Conservation (phyloP, 1,140 invertebrate species). For the Leguminivora glycinivorella region DNA sequence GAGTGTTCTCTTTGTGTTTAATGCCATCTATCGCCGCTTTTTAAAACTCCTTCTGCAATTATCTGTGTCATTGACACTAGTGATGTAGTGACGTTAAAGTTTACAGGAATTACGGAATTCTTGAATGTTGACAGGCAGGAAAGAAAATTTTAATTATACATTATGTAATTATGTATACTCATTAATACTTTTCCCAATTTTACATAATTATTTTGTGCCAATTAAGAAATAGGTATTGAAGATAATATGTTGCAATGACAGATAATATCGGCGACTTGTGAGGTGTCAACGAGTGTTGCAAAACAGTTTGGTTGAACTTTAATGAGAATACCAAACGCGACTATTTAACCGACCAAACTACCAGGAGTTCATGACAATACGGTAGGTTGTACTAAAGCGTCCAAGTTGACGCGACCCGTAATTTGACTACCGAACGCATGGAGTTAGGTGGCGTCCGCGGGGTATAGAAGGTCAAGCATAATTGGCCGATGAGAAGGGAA, state of each 20-base stretch:
- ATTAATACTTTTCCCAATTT: slow-evolving; percentile 3
- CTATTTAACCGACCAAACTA: slow-evolving; percentile 55
- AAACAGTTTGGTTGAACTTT: slow-evolving; percentile 9
- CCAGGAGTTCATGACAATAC: slow-evolving; percentile 56
- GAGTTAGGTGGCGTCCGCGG: slow-evolving; percentile 41
- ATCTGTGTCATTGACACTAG: not conserved
- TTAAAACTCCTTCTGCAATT: not conserved
- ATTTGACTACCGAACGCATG: slow-evolving; percentile 40
- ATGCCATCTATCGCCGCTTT: slow-evolving; percentile 39
- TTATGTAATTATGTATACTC: no score
- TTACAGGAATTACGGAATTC: no score
- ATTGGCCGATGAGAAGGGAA: slow-evolving; percentile 68
- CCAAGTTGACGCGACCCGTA: slow-evolving; percentile 48
- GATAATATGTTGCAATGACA: not conserved
- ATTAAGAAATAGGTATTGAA: slow-evolving; percentile 12
- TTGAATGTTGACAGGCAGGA: no score
- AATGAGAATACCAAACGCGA: slow-evolving; percentile 44
- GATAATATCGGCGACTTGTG: not conserved
- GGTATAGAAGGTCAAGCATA: slow-evolving; percentile 59
- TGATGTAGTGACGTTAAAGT: not conserved
- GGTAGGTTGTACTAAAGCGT: slow-evolving; percentile 42
- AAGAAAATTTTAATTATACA: no score
- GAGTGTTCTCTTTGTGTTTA: not conserved
- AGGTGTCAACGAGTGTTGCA: not conserved
- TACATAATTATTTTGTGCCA: not conserved